Base-by-base conservation (phyloP, 2,797 vertebrate species). In the Spheniscus humboldti region DNA sequence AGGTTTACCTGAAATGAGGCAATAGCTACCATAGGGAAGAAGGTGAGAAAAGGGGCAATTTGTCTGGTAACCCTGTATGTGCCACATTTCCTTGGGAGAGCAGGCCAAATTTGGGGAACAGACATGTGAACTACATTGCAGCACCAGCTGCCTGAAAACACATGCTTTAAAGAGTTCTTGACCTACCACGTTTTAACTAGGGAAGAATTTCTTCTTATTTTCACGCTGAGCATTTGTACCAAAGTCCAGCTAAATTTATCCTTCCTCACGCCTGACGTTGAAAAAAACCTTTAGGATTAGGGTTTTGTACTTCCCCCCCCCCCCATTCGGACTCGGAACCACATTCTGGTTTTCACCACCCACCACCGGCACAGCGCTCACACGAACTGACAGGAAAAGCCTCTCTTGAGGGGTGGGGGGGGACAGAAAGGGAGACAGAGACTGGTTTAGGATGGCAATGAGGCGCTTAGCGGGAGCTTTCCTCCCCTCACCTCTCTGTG, bases 191-290 rank as follows among this genome's bases (percentile, higher is more conserved):
- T 11, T 23, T 28, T 27, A 67, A 67, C 39, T 2, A 9, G 27
- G n/a, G 5, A 71, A 7, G 13, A n/a, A 41, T 35, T 55, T 28
- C 8, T 43, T 30, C 18, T 2, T 30, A 1, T 41, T 66, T 80
- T 22, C 41, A 35, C 4, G 1, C 1, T 0, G 4, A 18, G 6
- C 4, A 2, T 50, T 52, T 14, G 13, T n/a, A 67, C 12, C 48
- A 19, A 59, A 88, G 31, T 11, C 33, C 64, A 30, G 24, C 35
- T 39, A 55, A 59, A 33, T 22, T n/a, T 23, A 30, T 4, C 14
- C 47, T 33, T 64, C 18, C 28, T 68, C n/a, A 50, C 0, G 0
- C 10, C 6, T 1, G 8, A 23, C 1, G 1, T 0, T 18, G 11
- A 9, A 2, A 62, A 12, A 14, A 11, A 10, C 10, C 48, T 67